Conservation (phyloP, 2,888 invertebrate species). For the Orchestes rusci region DNA sequence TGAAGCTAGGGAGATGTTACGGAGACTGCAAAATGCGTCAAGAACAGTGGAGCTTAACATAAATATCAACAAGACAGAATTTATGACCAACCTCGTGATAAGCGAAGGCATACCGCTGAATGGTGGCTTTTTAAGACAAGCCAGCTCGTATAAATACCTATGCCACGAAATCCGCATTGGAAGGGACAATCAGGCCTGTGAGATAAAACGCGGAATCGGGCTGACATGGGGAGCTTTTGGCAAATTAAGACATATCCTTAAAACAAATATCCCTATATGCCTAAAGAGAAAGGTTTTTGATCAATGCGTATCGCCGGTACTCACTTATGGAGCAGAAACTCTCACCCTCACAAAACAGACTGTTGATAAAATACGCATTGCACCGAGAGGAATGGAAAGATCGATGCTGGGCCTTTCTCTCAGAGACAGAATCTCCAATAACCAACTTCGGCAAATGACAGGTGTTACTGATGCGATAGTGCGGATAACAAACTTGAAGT, state of each 20-base stretch:
- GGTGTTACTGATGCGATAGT: too few relatives aligned
- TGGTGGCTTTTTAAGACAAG: slow-evolving; percentile 1
- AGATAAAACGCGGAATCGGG: neutral
- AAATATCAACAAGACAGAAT: neutral
- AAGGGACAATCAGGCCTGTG: neutral
- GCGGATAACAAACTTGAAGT: too few relatives aligned
- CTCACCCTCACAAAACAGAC: too few relatives aligned
- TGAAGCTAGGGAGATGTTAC: slow-evolving; percentile 1
- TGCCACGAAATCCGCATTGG: neutral
- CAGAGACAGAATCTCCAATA: too few relatives aligned
- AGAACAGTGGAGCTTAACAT: neutral
- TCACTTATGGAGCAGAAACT: too few relatives aligned
- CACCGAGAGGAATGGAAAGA: neutral
- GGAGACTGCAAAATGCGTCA: neutral
- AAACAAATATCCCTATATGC: too few relatives aligned
- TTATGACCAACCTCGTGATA: slow-evolving; percentile 2
- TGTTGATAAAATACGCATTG: too few relatives aligned
- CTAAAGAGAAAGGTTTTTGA: too few relatives aligned
- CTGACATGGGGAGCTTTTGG: slow-evolving; percentile 5
- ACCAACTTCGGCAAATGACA: too few relatives aligned
- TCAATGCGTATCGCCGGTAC: too few relatives aligned
- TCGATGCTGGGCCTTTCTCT: neutral
- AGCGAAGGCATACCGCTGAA: slow-evolving; percentile 2
- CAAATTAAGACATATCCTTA: neutral
- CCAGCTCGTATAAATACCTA: neutral